Conservation (phyloP, 1,140 invertebrate species). For the Thereuonema tuberculata region DNA sequence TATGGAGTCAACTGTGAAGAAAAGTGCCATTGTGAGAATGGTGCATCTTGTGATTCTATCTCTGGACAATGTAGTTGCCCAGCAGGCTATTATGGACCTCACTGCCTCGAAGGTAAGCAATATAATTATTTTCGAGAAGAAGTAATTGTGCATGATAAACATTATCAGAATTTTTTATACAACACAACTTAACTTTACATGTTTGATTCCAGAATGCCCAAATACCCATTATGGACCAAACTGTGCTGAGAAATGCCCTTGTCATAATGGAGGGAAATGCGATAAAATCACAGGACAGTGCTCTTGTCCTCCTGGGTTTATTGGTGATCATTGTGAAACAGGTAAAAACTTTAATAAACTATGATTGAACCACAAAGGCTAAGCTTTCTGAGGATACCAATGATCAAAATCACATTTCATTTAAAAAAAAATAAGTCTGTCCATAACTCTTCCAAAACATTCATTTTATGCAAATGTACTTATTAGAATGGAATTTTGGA, state of each 20-base stretch:
- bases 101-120: conserved; percentile 43
- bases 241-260: conserved; percentile 23
- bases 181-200: neutral
- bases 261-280: conserved; percentile 14
- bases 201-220: conserved; percentile 11
- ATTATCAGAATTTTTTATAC: no score
- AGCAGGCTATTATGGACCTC: conserved; percentile 60
- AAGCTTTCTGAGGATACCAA: no score
- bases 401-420: no score
- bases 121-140: no score
- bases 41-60: conserved; percentile 41
- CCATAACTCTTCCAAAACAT: no score
- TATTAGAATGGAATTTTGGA: no score
- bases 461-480: no score
- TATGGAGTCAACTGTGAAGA: conserved; percentile 3
- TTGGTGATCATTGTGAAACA: conserved; percentile 12
- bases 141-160: no score
- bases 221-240: conserved; percentile 2
- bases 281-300: conserved; percentile 20
- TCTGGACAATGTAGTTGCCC: conserved; percentile 64
- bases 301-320: conserved; percentile 23
- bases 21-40: conserved; percentile 15
- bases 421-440: no score
- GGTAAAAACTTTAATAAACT: no score
- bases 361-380: no score